phyloP scores from a whole-genome alignment of 23 tunicate species.

The Oikopleura dioica region DNA sequence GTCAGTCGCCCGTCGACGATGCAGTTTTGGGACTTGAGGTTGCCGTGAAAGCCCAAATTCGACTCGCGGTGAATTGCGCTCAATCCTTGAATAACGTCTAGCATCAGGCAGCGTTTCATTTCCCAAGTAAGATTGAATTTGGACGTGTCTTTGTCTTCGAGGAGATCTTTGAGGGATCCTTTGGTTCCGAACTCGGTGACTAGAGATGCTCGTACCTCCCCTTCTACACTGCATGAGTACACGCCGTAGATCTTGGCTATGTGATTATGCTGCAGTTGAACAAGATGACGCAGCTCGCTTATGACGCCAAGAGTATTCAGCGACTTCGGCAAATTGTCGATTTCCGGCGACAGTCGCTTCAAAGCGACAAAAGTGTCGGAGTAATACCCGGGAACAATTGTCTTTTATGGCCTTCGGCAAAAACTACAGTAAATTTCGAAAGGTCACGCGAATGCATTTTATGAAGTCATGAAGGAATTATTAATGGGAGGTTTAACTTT shows the following conservation, averaged over 20 bases:
- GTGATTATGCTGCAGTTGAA: not conserved
- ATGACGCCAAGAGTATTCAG: not conserved
- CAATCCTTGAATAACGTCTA: not conserved
- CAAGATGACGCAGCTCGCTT: not conserved
- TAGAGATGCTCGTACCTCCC: not conserved
- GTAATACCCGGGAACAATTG: not conserved
- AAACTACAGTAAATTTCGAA: too few relatives aligned
- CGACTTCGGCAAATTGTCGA: not conserved
- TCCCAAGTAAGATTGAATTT: not conserved
- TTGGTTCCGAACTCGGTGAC: not conserved
- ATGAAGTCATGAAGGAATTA: too few relatives aligned
- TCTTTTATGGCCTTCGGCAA: too few relatives aligned
- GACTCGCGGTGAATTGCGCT: not conserved
- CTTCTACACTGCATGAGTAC: not conserved
- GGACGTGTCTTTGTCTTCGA: not conserved
- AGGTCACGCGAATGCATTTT: too few relatives aligned
- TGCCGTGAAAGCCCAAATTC: constrained; percentile 30
- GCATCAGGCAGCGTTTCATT: not conserved
- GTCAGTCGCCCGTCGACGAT: constrained; percentile 69
- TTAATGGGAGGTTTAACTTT: too few relatives aligned
- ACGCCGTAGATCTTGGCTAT: not conserved
- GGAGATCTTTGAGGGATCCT: not conserved
- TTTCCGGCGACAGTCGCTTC: not conserved
- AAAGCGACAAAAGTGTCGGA: not conserved
- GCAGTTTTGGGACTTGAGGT: constrained; percentile 56